Evolutionary conservation across 2,888 invertebrate species (phyloP), one percentile per base, ranked within the genome.

Genomic region (Lymantria monacha): DNA sequence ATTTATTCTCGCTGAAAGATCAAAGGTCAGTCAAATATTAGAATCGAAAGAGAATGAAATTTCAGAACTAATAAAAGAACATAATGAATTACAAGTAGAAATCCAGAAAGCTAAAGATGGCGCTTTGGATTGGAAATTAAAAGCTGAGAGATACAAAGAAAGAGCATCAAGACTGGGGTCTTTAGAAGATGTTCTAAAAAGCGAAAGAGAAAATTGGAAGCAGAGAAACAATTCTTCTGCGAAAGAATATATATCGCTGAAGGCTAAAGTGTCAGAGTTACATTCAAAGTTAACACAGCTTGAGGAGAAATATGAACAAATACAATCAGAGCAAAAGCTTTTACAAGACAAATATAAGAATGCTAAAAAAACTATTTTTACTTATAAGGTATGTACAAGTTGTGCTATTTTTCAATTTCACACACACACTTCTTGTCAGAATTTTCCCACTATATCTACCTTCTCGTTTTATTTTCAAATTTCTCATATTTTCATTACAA

Each of bases 271-370:
- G 2, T 60, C 86, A 0, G 92, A 88, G 37, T 46, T 87, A 36
- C 86, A 93, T 44, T 67, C 82, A 2, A 85, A 86, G 11, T 84
- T 93, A 38, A 63, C 81, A 1, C 88, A 89, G 42, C 76, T 93
- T 48, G 89, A 88, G 46, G 74, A 86, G 40, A 77, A 76, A 36
- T 81, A 77, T 57, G 78, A 79, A 2, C 81, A 77, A 15, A 38
- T 87, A 37, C 81, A 87, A 40, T 61, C 75, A 0, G 93, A 93
- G 44, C 77, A 93, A 48, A 83, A 90, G 15, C 71, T 78, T 9
- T 56, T 94, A 30, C 92, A 92, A 48, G 92, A 92, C 9, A 94
- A 94, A 66, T 94, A 94, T 69, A 92, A 92, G 65, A 92, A 92
- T 49, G 93, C 93, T 1, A 94, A 94, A 74, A 92, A 93, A 68